phyloP scores from a whole-genome alignment of 2,113 vertebrate genomes.

The Microtus pennsylvanicus region DNA sequence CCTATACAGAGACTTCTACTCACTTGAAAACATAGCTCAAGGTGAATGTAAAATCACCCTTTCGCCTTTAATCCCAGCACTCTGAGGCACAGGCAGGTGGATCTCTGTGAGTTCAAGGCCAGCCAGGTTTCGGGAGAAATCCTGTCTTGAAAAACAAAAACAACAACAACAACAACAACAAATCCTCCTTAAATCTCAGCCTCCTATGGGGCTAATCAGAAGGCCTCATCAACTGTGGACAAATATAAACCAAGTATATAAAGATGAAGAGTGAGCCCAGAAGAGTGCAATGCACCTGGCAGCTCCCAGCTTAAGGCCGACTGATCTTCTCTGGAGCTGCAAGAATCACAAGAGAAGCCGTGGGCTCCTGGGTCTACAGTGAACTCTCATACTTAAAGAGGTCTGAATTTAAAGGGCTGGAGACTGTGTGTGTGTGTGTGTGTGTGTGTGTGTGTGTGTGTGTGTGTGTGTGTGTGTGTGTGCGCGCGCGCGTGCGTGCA shows the following conservation, averaged over 20 bases:
- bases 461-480: no score
- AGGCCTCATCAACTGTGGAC: neutral
- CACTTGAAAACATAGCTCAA: neutral
- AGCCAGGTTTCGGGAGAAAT: no score
- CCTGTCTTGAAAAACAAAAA: no score
- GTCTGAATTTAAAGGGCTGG: neutral
- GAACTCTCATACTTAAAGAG: conserved; percentile 31
- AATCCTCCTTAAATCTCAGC: neutral
- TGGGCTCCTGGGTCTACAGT: neutral
- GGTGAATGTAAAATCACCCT: neutral
- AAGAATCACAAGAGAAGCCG: neutral
- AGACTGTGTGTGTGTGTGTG: neutral
- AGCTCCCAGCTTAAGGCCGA: neutral
- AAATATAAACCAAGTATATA: conserved; percentile 46
- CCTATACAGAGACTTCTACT: neutral
- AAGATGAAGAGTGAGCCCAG: neutral
- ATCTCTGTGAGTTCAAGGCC: no score
- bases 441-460: neutral
- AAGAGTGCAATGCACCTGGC: neutral
- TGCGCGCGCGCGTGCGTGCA: neutral
- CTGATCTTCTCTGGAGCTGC: neutral
- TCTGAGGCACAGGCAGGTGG: no score
- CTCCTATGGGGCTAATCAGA: neutral
- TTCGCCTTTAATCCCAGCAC: no score
- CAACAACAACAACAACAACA: no score